Evolutionary conservation across 2,797 vertebrate species (phyloP).

Genomic region (Fringilla coelebs): DNA sequence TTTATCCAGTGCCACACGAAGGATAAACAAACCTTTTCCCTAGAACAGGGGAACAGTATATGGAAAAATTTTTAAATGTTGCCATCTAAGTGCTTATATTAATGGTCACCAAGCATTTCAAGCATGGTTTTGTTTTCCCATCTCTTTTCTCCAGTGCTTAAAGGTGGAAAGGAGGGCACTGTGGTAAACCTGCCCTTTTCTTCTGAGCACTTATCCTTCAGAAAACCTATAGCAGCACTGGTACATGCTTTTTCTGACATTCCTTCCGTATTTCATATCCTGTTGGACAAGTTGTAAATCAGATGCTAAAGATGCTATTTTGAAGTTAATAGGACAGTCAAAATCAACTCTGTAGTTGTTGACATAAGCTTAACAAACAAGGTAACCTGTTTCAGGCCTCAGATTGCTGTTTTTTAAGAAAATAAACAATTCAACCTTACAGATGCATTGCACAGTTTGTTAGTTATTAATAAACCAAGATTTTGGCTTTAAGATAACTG

Average conservation of each 20-base stretch:
- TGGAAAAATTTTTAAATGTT: not conserved
- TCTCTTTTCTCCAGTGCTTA: not conserved
- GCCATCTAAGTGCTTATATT: not conserved
- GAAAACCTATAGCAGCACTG: not conserved
- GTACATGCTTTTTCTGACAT: not conserved
- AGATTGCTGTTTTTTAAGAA: not conserved
- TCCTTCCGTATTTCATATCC: not conserved
- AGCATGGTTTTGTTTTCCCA: not conserved
- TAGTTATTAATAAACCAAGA: not conserved
- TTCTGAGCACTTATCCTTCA: not conserved
- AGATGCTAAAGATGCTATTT: not conserved
- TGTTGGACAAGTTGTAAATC: not conserved
- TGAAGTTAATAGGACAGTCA: not conserved
- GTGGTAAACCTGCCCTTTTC: not conserved
- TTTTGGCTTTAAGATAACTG: not conserved
- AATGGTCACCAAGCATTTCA: not conserved
- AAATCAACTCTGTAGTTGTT: not conserved
- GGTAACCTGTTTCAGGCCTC: not conserved
- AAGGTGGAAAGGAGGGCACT: not conserved
- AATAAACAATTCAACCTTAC: not conserved
- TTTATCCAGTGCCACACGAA: not conserved
- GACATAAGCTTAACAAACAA: not conserved
- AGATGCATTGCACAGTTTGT: not conserved
- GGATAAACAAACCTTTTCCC: not conserved
- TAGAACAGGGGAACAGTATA: not conserved